phyloP scores from a whole-genome alignment of 2,888 invertebrate genomes.

The Eremobia ochroleuca region DNA sequence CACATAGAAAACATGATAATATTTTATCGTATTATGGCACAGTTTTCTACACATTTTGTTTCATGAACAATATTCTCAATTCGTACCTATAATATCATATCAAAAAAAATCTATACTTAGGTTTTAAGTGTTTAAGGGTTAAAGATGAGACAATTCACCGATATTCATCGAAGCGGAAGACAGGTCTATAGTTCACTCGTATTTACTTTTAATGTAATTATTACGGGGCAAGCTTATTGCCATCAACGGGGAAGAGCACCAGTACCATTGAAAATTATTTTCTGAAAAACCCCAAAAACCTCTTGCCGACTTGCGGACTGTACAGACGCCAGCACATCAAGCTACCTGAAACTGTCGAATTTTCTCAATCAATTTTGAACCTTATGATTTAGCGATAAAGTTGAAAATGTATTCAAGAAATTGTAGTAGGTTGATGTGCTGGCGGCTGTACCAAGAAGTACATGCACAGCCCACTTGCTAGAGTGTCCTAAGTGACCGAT shows the following conservation, averaged over 20 bases:
- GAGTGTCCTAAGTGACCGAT: too few species aligned
- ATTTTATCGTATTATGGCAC: neutral
- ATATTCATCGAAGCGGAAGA: neutral
- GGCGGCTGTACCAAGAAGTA: too few species aligned
- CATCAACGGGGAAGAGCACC: neutral
- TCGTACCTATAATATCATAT: neutral
- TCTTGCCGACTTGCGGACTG: neutral
- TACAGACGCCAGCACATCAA: too few species aligned
- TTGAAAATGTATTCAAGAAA: too few species aligned
- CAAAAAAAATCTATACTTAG: neutral
- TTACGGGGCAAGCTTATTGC: neutral
- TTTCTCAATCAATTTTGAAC: too few species aligned
- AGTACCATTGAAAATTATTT: neutral
- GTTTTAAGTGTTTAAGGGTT: neutral
- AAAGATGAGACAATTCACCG: neutral
- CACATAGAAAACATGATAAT: slow-evolving; percentile 6
- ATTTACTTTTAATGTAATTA: neutral
- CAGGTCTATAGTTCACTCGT: neutral
- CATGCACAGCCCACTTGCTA: too few species aligned
- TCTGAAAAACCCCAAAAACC: neutral
- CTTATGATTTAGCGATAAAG: too few species aligned
- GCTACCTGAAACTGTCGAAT: too few species aligned
- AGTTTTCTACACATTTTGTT: neutral
- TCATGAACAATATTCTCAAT: neutral
- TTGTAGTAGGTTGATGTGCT: too few species aligned